These are phyloP conservation scores for Rhopalosiphum maidis DNA, from an alignment of 1,140 invertebrate genomes.

Conservation along the genomic window DNA sequence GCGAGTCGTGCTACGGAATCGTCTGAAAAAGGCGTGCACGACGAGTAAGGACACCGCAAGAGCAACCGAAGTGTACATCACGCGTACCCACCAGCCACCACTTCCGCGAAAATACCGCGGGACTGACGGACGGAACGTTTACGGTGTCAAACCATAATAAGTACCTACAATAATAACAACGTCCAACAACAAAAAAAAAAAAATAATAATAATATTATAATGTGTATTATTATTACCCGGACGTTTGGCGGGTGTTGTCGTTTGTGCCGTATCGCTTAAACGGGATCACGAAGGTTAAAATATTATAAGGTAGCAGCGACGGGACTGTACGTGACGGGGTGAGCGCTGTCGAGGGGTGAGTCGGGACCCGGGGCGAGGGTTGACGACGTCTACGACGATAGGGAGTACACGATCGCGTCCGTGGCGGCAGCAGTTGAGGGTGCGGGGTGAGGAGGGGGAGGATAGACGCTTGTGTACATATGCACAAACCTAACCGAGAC, in stretches of 20 bases:
- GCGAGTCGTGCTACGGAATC: background rate
- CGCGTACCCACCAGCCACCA: background rate
- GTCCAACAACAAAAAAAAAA: background rate
- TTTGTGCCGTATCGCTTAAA: background rate
- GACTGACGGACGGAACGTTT: background rate
- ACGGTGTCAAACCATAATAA: background rate
- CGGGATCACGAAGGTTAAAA: background rate
- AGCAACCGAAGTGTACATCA: background rate
- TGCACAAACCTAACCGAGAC: background rate
- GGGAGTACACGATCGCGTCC: background rate
- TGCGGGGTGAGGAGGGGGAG: background rate
- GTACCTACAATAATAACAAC: background rate
- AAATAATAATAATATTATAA: background rate
- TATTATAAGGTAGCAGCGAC: background rate
- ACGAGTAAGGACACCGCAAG: background rate
- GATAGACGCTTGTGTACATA: background rate
- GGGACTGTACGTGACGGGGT: background rate
- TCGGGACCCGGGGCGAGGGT: background rate
- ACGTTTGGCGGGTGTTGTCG: background rate
- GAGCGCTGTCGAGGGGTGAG: background rate
- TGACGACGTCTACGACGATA: background rate
- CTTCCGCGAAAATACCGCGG: background rate
- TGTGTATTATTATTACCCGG: background rate
- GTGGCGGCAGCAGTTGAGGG: background rate
- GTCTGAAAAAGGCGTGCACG: background rate